These are phyloP conservation scores for Squalus acanthias DNA, from an alignment of 2,797 vertebrate genomes.

Conservation along the genomic window DNA sequence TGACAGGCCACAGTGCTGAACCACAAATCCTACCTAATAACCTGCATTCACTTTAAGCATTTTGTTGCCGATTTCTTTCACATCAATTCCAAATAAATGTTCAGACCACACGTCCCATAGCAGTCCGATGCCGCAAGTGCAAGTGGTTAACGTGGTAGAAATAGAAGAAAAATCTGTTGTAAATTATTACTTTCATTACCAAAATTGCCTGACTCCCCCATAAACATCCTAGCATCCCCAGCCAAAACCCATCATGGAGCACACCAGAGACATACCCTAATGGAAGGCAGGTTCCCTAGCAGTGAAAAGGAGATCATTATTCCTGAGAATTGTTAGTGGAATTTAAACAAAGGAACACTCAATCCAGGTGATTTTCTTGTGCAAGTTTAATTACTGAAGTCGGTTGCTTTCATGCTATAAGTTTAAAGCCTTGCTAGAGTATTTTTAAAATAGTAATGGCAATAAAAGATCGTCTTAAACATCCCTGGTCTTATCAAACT, in stretches of 20 bases:
- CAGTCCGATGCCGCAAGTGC: neutral
- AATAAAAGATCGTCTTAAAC: conserved; percentile 44
- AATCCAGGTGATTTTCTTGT: neutral
- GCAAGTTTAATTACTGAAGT: neutral
- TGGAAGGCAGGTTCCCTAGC: neutral
- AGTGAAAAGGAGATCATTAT: conserved; percentile 18
- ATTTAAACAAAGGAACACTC: neutral
- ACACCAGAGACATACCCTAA: neutral
- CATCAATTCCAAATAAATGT: neutral
- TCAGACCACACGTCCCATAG: neutral
- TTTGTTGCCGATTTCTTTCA: neutral
- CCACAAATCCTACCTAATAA: neutral
- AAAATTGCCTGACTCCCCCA: conserved; percentile 44
- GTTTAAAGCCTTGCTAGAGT: conserved; percentile 41
- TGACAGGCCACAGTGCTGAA: too few species aligned
- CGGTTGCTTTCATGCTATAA: neutral
- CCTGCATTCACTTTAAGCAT: neutral
- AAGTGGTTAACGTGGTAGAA: neutral
- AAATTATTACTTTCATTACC: conserved; percentile 47
- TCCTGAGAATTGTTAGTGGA: neutral
- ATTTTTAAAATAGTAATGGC: conserved; percentile 45
- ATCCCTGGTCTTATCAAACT: conserved; percentile 43
- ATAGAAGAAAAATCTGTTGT: neutral
- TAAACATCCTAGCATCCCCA: neutral
- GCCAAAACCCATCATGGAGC: neutral